phyloP scores from a whole-genome alignment of 2,113 vertebrate species.

The Arvicanthis niloticus region DNA sequence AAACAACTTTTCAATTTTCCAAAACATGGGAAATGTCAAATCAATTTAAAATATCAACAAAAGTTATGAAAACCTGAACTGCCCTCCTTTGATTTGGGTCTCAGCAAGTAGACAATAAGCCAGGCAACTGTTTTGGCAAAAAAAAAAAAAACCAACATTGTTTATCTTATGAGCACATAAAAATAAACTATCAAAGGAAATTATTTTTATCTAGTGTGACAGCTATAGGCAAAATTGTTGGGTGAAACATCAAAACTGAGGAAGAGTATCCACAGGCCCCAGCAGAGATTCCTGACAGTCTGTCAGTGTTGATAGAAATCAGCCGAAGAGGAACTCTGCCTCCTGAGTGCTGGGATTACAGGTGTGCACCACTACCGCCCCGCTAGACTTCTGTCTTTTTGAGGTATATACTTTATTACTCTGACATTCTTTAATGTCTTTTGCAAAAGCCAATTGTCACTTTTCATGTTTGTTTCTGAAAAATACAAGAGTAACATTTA shows the following conservation, averaged over 20 bases:
- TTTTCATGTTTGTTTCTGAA: constrained; percentile 63
- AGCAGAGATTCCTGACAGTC: neutral
- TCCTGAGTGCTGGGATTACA: neutral
- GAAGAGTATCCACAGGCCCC: neutral
- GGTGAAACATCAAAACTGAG: neutral
- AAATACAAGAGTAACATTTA: constrained; percentile 63
- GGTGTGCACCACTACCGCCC: neutral
- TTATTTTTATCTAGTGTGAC: constrained; percentile 34
- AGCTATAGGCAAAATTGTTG: neutral
- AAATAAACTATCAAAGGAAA: constrained; percentile 45
- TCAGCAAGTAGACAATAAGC: constrained; percentile 1
- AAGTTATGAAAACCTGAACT: constrained; percentile 8
- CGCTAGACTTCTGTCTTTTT: constrained; percentile 45
- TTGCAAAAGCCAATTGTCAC: constrained; percentile 56
- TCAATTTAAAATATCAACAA: neutral
- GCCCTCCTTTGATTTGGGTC: neutral
- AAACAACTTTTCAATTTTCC: neutral
- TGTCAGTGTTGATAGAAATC: constrained; percentile 13
- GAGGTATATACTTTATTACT: constrained; percentile 53
- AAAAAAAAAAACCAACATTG: neutral
- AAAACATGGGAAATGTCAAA: constrained; percentile 31
- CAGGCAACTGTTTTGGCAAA: constrained; percentile 23
- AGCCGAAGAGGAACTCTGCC: constrained; percentile 8
- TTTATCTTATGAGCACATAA: neutral
- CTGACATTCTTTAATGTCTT: constrained; percentile 12